phyloP scores from a whole-genome alignment of 2,797 vertebrate species.

The Epinephelus malabaricus region DNA sequence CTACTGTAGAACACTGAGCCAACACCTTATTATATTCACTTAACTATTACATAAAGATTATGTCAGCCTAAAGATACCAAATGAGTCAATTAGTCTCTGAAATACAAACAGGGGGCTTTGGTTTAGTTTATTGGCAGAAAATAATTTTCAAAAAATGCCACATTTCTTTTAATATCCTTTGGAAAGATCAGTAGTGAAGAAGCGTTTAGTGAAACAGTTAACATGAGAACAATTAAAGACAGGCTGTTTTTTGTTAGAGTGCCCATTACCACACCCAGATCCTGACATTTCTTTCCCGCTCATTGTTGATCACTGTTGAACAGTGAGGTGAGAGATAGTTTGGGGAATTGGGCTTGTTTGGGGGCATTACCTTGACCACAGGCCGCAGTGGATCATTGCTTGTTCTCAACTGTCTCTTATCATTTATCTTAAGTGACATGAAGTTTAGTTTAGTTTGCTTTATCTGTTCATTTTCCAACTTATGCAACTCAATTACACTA shows the following conservation, averaged over 20 bases:
- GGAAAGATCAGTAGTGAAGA: not conserved
- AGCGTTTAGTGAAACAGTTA: not conserved
- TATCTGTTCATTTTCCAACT: no score
- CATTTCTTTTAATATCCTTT: not conserved
- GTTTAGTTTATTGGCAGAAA: not conserved
- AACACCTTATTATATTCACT: not conserved
- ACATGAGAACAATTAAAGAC: not conserved
- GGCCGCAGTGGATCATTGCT: not conserved
- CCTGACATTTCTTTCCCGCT: not conserved
- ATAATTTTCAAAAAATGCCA: not conserved
- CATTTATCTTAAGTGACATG: not conserved
- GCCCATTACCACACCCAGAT: conserved; percentile 31
- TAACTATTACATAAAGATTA: not conserved
- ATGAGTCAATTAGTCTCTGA: not conserved
- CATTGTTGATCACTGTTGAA: not conserved
- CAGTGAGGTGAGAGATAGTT: not conserved
- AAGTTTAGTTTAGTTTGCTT: no score
- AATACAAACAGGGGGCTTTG: not conserved
- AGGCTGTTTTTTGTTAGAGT: not conserved
- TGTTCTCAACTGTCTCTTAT: conserved; percentile 1
- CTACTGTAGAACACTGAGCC: no score
- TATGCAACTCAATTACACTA: no score
- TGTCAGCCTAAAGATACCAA: not conserved
- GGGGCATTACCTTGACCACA: not conserved
- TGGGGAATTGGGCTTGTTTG: not conserved